Base-by-base conservation (phyloP, 2,888 invertebrate species). In the Blera fallax region DNA sequence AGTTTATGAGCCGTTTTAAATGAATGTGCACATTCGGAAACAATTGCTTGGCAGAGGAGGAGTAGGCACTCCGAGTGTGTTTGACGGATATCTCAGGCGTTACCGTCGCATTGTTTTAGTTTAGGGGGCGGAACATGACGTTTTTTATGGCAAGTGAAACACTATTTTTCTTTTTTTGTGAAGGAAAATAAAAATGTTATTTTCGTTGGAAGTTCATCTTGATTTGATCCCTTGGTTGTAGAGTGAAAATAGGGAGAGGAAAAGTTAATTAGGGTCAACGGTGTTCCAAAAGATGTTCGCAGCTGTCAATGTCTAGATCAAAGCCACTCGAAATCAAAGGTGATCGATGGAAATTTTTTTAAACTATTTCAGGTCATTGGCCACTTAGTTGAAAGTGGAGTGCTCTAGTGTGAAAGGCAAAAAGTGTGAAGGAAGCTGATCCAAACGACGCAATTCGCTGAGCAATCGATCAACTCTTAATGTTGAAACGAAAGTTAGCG, bases 1-100 rank as follows among this genome's bases (percentile, higher is more conserved):
- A 62, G 62, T 74, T 79, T 74, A 81, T 67, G 78, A 32, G 58
- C 52, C 72, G 67, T 70, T 76, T 77, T 58, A 70, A 72, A 72
- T 72, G 54, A 69, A 81, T 69, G 81, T 58, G 54, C 56, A 43
- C 56, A 43, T 29, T 54, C 32, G 24, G 56, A 69, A 69, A 48
- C 54, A 56, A 69, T 69, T 69, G 69, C 16, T 37, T 3, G 14
- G 24, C 4, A 21, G 27, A 0, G 6, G 11, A 11, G n/a, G 18
- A 18, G 18, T 37, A n/a, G 37, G 10, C 21, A 4, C 11, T 21
- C 11, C 24, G 16, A 34, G 34, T 37, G 34, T 52, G 65, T 65
- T 50, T 48, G 11, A 32, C 7, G 18, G 18, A 62, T 27, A 32
- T 65, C 21, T 11, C 21, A 6, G 37, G 18, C 45, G 62, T 45